Evolutionary conservation across 2,113 vertebrate species (phyloP).

Genomic region (Pedetes capensis): DNA sequence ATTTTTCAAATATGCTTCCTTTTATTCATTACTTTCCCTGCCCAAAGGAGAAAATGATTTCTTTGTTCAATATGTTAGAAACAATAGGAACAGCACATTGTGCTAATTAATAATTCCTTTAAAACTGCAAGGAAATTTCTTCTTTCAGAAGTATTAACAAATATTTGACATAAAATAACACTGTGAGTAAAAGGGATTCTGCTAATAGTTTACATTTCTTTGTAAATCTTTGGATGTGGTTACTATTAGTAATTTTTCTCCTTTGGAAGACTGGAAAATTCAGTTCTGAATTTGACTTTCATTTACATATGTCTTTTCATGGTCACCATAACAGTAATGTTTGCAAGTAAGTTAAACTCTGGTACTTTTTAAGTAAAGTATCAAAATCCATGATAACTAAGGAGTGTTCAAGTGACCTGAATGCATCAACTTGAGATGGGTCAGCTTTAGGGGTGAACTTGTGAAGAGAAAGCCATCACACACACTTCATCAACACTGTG

Average conservation of each 20-base stretch:
- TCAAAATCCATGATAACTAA: slow-evolving; percentile 77
- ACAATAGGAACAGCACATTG: slow-evolving; percentile 1
- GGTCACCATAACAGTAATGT: background rate
- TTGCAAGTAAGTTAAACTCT: slow-evolving; percentile 42
- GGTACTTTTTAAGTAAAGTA: slow-evolving; percentile 80
- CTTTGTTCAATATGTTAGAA: slow-evolving; percentile 30
- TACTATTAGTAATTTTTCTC: background rate
- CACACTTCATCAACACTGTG: slow-evolving; percentile 90
- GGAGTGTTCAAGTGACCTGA: slow-evolving; percentile 83
- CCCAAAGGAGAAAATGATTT: background rate
- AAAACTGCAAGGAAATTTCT: background rate
- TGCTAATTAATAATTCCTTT: slow-evolving; percentile 40
- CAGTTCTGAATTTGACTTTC: slow-evolving; percentile 23
- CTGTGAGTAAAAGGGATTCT: slow-evolving; percentile 1
- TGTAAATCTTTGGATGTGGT: background rate
- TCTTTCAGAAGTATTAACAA: background rate
- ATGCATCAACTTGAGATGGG: slow-evolving; percentile 85
- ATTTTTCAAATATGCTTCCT: background rate
- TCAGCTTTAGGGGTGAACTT: slow-evolving; percentile 86
- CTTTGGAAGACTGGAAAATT: slow-evolving; percentile 5
- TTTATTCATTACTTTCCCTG: slow-evolving; percentile 17
- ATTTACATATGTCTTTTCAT: background rate
- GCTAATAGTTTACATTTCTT: background rate
- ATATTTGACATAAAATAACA: background rate
- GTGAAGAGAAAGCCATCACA: slow-evolving; percentile 89